Percentiles rank a stretch among this genome's conserved stretches.
Conservation (phyloP, 2,113 vertebrate species). For the Chionis minor region DNA sequence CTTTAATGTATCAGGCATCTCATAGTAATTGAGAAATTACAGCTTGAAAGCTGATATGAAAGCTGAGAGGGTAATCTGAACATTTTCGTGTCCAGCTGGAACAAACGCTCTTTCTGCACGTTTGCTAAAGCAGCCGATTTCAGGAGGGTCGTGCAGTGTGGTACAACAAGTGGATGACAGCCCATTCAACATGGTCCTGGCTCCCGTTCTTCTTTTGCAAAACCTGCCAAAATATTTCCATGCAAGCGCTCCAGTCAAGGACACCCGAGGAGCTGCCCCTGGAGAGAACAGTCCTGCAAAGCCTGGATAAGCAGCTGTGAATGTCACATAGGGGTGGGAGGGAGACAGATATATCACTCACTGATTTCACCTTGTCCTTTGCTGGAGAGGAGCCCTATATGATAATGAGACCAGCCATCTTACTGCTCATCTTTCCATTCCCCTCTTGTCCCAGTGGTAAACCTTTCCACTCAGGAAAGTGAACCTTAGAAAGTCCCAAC, state of each 20-base stretch:
- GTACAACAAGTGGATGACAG: neutral
- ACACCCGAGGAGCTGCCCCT: neutral
- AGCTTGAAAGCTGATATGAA: neutral
- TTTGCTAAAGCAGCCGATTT: neutral
- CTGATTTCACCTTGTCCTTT: constrained; percentile 19
- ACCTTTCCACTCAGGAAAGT: neutral
- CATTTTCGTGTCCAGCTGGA: neutral
- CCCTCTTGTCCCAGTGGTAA: neutral
- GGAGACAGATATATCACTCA: neutral
- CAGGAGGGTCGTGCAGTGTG: neutral
- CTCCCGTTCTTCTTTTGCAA: neutral
- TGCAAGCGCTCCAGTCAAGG: neutral
- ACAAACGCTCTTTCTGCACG: fast-evolving
- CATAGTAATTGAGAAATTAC: neutral
- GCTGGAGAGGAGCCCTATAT: neutral
- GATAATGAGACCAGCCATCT: neutral
- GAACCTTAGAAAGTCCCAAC: neutral
- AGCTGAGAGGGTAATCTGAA: neutral
- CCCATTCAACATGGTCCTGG: neutral
- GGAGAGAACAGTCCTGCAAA: neutral
- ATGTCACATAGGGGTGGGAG: neutral
- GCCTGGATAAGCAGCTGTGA: neutral
- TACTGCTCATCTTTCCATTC: neutral
- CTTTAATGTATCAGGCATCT: neutral
- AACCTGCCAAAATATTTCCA: neutral